Conservation (phyloP, 2,797 vertebrate genomes). For the Dipus sagitta region DNA sequence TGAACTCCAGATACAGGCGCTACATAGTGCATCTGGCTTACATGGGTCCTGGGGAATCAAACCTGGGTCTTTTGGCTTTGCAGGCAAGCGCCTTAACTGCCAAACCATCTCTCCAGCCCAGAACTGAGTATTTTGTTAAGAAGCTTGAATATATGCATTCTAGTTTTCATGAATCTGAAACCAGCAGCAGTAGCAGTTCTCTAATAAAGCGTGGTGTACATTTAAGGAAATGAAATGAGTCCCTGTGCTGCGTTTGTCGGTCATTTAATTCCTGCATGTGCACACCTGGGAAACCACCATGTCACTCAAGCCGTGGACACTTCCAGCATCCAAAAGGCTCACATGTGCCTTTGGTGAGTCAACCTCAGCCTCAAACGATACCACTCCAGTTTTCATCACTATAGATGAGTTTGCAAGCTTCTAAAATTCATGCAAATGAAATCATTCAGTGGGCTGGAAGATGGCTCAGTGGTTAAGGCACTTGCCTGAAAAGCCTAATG, state of each 20-base stretch:
- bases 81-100: no score
- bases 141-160: constrained; percentile 32
- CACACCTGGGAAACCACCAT: not conserved
- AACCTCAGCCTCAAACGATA: not conserved
- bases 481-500: no score
- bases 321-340: not conserved
- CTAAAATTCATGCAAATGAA: constrained; percentile 15
- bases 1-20: no score
- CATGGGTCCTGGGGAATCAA: no score
- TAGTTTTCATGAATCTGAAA: constrained; percentile 20
- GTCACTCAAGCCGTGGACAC: not conserved
- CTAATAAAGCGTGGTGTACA: not conserved
- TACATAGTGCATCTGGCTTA: no score
- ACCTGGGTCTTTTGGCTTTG: no score
- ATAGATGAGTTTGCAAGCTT: not conserved
- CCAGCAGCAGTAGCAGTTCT: not conserved
- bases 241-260: not conserved
- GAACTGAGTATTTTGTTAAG: not conserved
- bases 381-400: not conserved
- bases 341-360: not conserved
- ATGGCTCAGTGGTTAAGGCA: no score
- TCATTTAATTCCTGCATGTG: not conserved
- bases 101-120: no score
- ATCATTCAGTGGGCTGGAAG: not conserved
- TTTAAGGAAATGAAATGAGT: not conserved